Evolutionary conservation across 1,140 invertebrate genomes (phyloP).

Genomic region (Plutomurus gul): DNA sequence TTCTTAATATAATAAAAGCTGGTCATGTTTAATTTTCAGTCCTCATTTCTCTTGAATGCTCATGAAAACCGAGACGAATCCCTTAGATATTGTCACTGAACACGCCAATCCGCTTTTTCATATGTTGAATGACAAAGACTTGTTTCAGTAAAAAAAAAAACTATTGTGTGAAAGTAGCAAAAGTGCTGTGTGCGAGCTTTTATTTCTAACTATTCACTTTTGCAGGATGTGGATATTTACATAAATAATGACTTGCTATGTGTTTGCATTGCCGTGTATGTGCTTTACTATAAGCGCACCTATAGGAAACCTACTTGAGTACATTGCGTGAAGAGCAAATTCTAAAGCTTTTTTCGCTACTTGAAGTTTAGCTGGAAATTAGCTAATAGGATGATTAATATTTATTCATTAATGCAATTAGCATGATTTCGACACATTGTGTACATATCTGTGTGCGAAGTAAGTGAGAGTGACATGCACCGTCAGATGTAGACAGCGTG

Average conservation of each 20-base stretch:
- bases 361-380: not conserved
- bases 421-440: not conserved
- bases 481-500: not conserved
- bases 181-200: too few species aligned
- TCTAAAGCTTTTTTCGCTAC: too few species aligned
- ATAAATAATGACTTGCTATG: too few species aligned
- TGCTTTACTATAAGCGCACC: too few species aligned
- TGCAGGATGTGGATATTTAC: too few species aligned
- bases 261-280: too few species aligned
- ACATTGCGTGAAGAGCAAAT: too few species aligned
- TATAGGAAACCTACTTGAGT: too few species aligned
- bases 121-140: too few species aligned
- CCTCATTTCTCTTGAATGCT: not conserved
- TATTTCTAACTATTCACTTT: not conserved
- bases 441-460: not conserved
- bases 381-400: conserved; percentile 18
- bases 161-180: too few species aligned
- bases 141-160: too few species aligned
- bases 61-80: not conserved
- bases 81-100: not conserved
- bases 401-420: conserved; percentile 13
- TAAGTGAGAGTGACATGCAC: not conserved
- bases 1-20: not conserved
- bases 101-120: not conserved
- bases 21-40: not conserved